Evolutionary conservation across 2,797 vertebrate species (phyloP), one percentile per base, ranked within the genome.

Genomic region (Hypotaenidia okinawae): DNA sequence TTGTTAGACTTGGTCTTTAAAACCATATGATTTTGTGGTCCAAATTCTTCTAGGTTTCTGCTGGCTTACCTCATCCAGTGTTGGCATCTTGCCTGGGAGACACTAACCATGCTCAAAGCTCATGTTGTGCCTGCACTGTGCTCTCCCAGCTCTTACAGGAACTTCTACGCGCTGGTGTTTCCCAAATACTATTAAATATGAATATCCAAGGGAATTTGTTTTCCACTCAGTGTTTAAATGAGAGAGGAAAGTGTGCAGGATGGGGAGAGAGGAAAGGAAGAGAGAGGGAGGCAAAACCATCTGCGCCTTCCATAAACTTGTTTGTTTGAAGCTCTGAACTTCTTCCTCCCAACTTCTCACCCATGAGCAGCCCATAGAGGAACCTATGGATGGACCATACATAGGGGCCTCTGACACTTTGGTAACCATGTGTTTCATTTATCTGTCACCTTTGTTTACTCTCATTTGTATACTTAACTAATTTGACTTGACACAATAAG

Each of bases 401-500:
- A 17, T 5, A 18, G 63, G 80, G 87, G 57, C 94, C 92, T 92
- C 93, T 95, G 95, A 96, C 94, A 94, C 90, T 92, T 91, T 13
- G 66, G 82, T 81, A 93, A 32, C 86, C 82, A 72, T 77, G 92
- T 72, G 80, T 97, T 97, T 98, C 95, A 96, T 96, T 97, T 97
- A 87, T 97, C 95, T 98, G 98, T 98, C 98, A 96, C 96, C 96
- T 98, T 96, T 97, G 96, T 97, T 98, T 98, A 98, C 94, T 96
- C 90, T 84, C 78, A 97, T 96, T 97, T 98, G 92, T 97, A 84
- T 96, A 94, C 91, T 96, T 97, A 94, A 96, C 97, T 98, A 98
- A 98, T 98, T 91, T 93, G 94, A 96, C 92, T 96, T 97, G 98
- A 98, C 98, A 98, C 97, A 98, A 98, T 98, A 97, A 98, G 98